Evolutionary conservation across 2,888 invertebrate species (phyloP).

Genomic region (Rhingia rostrata): DNA sequence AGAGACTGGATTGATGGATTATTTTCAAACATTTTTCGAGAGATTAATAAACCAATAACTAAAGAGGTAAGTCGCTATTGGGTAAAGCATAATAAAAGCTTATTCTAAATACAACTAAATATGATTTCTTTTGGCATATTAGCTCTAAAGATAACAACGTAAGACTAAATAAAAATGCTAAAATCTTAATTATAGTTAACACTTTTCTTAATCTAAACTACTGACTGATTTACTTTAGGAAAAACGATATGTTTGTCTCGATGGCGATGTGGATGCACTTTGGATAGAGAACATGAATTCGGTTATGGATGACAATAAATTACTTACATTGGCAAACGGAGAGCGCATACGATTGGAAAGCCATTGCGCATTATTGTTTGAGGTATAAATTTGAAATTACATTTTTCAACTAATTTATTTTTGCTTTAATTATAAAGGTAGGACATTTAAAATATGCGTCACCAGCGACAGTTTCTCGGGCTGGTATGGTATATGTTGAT

Average conservation of each 20-base stretch:
- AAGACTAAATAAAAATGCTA: no score
- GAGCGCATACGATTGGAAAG: slow-evolving; percentile 92
- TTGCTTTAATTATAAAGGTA: slow-evolving; percentile 84
- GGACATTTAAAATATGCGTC: slow-evolving; percentile 95
- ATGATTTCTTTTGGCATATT: no score
- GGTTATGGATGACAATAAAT: slow-evolving; percentile 97
- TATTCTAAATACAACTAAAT: no score
- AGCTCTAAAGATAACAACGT: no score
- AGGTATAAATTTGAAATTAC: slow-evolving; percentile 83
- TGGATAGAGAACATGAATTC: slow-evolving; percentile 99
- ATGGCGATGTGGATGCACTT: slow-evolving; percentile 96
- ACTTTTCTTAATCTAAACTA: background rate
- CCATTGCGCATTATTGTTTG: slow-evolving; percentile 93
- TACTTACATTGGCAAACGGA: slow-evolving; percentile 95
- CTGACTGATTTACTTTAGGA: slow-evolving; percentile 83
- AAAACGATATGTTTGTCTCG: slow-evolving; percentile 93
- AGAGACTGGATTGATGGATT: slow-evolving; percentile 97
- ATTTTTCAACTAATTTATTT: background rate
- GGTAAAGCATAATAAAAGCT: background rate
- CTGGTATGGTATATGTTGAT: slow-evolving; percentile 97
- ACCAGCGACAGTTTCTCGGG: slow-evolving; percentile 95
- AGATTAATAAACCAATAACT: slow-evolving; percentile 90
- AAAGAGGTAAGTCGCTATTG: slow-evolving; percentile 79
- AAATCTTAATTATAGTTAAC: no score
- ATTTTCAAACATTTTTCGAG: slow-evolving; percentile 94